Conservation (phyloP, 2,113 vertebrate species). For the Solenodon paradoxus region DNA sequence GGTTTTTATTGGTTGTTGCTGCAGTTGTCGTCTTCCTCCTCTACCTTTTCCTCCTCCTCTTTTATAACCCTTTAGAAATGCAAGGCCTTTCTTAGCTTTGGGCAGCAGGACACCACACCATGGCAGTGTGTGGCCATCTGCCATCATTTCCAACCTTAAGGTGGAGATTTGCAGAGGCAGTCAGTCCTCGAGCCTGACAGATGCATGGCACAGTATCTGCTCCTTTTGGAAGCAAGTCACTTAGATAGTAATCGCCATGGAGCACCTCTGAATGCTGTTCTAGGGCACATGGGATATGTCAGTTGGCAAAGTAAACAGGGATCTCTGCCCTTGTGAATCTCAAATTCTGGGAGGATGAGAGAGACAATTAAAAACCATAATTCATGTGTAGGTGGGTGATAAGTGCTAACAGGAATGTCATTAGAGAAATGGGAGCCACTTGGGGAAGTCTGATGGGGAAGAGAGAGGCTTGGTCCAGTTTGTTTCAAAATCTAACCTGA, state of each 20-base stretch:
- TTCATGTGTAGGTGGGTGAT: not conserved
- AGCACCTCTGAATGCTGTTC: accelerated
- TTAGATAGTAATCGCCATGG: not conserved
- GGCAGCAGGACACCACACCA: not conserved
- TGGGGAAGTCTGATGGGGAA: not conserved
- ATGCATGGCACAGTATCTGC: too few species aligned
- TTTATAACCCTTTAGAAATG: too few species aligned
- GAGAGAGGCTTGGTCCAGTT: not conserved
- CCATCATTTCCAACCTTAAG: too few species aligned
- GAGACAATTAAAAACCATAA: not conserved
- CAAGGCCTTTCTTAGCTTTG: not conserved
- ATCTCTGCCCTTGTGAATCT: not conserved
- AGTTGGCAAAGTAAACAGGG: not conserved
- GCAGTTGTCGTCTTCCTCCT: too few species aligned
- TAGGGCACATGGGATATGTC: not conserved
- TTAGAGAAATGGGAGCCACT: not conserved
- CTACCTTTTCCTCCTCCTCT: too few species aligned
- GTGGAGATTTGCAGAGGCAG: not conserved
- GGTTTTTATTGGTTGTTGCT: not conserved
- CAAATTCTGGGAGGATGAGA: not conserved
- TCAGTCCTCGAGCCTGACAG: not conserved
- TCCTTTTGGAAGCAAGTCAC: not conserved
- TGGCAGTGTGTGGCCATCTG: not conserved
- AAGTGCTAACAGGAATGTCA: not conserved
- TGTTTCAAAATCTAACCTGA: not conserved